These are phyloP conservation scores for Arothron firmamentum DNA, from an alignment of 2,113 vertebrate species.

Conservation along the genomic window DNA sequence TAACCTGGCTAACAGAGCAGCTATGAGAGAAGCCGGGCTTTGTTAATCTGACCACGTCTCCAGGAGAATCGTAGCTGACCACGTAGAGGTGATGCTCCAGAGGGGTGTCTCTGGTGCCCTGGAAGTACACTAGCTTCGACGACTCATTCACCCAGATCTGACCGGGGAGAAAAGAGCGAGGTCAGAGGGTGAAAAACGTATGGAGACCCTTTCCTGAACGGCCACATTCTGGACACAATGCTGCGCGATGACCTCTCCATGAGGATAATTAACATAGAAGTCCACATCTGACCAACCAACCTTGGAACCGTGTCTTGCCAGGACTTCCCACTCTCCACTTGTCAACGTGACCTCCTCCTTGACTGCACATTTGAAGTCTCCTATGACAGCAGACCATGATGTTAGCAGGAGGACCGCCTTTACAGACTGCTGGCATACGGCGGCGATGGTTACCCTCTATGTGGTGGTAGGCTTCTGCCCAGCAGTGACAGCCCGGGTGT, in stretches of 20 bases:
- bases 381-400: constrained; percentile 54
- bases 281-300: constrained; percentile 55
- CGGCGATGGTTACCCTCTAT: constrained; percentile 76
- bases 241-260: too few species aligned
- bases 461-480: constrained; percentile 77
- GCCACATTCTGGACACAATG: neutral
- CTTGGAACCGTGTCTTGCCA: constrained; percentile 92
- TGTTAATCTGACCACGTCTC: constrained; percentile 88
- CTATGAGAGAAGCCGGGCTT: constrained; percentile 92
- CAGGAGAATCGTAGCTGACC: constrained; percentile 84
- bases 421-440: neutral
- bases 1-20: constrained; percentile 94
- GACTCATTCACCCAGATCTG: constrained; percentile 96
- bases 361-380: constrained; percentile 89
- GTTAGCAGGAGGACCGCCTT: neutral
- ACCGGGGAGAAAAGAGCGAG: neutral
- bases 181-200: neutral
- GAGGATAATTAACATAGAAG: too few species aligned
- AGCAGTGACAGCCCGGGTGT: constrained; percentile 78
- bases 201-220: neutral
- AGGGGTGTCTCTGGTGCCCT: constrained; percentile 91
- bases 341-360: constrained; percentile 89
- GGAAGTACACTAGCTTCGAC: constrained; percentile 91
- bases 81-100: constrained; percentile 95
- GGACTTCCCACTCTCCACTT: constrained; percentile 92